Conservation (phyloP, 2,797 vertebrate genomes). For the Coranthus polyacanthus region DNA sequence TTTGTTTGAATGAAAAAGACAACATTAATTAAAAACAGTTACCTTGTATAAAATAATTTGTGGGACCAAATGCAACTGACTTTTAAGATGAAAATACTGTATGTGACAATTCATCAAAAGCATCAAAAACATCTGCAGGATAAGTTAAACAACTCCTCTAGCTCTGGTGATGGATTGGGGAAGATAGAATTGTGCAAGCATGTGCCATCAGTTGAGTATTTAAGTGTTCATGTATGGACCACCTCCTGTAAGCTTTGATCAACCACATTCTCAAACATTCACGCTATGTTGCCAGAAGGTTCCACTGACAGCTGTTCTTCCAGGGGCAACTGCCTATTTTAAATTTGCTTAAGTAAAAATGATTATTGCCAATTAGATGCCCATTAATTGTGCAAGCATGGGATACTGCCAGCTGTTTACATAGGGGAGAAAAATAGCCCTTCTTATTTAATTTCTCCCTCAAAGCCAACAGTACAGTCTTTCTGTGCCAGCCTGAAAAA, state of each 20-base stretch:
- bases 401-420: slow-evolving; percentile 97
- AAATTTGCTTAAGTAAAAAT: slow-evolving; percentile 94
- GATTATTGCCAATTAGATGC: slow-evolving; percentile 99
- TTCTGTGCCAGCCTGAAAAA: slow-evolving; percentile 52
- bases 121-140: neutral
- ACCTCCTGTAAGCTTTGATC: slow-evolving; percentile 85
- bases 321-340: slow-evolving; percentile 91
- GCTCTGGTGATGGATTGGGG: neutral
- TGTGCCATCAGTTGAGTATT: slow-evolving; percentile 39
- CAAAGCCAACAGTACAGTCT: slow-evolving; percentile 73
- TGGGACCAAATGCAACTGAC: neutral
- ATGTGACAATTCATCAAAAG: neutral
- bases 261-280: slow-evolving; percentile 83
- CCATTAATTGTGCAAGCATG: slow-evolving; percentile 98
- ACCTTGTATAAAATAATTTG: neutral
- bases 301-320: slow-evolving; percentile 94
- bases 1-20: neutral
- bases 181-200: slow-evolving; percentile 11
- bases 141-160: slow-evolving; percentile 20
- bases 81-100: neutral
- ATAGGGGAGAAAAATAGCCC: slow-evolving; percentile 92
- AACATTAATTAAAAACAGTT: neutral
- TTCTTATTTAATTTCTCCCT: slow-evolving; percentile 87
- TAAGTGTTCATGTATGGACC: slow-evolving; percentile 55
- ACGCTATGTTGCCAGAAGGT: slow-evolving; percentile 89